phyloP scores from a whole-genome alignment of 2,888 invertebrate genomes.

The Drosophila mercatorum region DNA sequence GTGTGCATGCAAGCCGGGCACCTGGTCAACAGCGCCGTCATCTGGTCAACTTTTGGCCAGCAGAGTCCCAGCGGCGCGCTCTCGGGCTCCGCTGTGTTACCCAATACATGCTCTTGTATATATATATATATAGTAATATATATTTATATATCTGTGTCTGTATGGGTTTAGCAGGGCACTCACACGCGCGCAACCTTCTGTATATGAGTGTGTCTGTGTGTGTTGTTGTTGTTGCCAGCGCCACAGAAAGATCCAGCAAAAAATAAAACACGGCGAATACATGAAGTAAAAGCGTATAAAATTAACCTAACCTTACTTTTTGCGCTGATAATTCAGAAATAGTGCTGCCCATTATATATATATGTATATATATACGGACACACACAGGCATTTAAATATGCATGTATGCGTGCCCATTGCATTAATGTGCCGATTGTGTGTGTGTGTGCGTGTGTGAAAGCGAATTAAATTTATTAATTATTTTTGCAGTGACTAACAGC shows the following conservation, averaged over 20 bases:
- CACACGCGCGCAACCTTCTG: conserved; percentile 24
- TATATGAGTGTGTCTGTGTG: conserved; percentile 19
- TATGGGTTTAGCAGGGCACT: conserved; percentile 32
- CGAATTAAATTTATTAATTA: conserved; percentile 57
- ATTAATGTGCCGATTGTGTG: conserved; percentile 9
- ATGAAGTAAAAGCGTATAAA: conserved; percentile 70
- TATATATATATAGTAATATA: conserved; percentile 24
- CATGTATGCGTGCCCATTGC: conserved; percentile 22
- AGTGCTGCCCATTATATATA: conserved; percentile 55
- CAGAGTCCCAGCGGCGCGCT: conserved; percentile 34
- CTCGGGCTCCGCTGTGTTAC: conserved; percentile 59
- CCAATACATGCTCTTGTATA: conserved; percentile 63
- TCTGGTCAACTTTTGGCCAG: conserved; percentile 55
- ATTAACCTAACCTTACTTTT: conserved; percentile 78
- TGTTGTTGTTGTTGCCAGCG: conserved; percentile 64
- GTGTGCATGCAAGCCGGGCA: conserved; percentile 67
- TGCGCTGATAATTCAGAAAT: conserved; percentile 77
- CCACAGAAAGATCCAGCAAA: conserved; percentile 78
- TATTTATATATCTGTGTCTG: conserved; percentile 23
- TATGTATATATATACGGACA: conserved; percentile 11
- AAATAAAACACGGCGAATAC: conserved; percentile 66
- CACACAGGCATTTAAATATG: conserved; percentile 14
- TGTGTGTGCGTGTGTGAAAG: conserved; percentile 28
- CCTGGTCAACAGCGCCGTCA: conserved; percentile 53
- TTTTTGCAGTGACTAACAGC: conserved; percentile 41